phyloP scores from a whole-genome alignment of 2,113 vertebrate species.

The Sula dactylatra region DNA sequence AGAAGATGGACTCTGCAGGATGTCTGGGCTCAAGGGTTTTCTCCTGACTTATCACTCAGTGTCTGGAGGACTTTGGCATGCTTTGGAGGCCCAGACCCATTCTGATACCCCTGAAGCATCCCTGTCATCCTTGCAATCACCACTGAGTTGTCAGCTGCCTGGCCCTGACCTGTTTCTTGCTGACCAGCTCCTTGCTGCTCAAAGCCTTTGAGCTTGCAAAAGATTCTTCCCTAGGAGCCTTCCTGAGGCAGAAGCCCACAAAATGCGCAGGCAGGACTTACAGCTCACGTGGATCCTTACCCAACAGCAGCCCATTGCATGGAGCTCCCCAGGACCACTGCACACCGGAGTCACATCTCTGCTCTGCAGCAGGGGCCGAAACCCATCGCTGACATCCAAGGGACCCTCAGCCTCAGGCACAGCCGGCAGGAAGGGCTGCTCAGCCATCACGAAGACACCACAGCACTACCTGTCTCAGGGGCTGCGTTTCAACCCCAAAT shows the following conservation, averaged over 20 bases:
- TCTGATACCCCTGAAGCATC: not conserved
- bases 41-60: not conserved
- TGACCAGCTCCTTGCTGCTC: not conserved
- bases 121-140: not conserved
- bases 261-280: not conserved
- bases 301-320: not conserved
- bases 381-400: not conserved
- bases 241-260: not conserved
- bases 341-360: not conserved
- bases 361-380: not conserved
- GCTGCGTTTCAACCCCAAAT: not conserved
- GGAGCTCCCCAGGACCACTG: not conserved
- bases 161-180: not conserved
- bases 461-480: not conserved
- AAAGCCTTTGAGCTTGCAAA: not conserved
- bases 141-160: not conserved
- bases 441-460: not conserved
- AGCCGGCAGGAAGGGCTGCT: not conserved
- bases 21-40: not conserved
- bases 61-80: not conserved
- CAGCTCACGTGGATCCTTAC: not conserved
- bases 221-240: not conserved
- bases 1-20: not conserved
- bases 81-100: not conserved
- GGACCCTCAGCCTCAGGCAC: no score